Evolutionary conservation across 2,888 invertebrate species (phyloP), one percentile per base, ranked within the genome.

Genomic region (Polylopha cassiicola): DNA sequence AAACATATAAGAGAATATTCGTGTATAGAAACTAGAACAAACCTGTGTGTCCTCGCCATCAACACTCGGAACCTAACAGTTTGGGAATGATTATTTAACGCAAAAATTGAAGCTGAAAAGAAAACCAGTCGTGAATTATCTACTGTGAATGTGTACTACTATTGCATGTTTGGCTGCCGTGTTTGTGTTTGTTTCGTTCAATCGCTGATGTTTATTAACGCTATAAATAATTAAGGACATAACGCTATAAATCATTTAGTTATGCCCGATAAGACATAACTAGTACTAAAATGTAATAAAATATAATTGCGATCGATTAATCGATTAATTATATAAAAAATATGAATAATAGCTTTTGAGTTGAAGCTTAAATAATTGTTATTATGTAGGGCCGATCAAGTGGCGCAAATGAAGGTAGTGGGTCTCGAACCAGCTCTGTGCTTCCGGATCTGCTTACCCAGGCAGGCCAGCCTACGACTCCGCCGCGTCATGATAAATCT

Each of bases 371-470:
- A n/a, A n/a, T n/a, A n/a, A n/a, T n/a, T 24, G 38, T 39, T 55
- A 51, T 50, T 47, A 30, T 53, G 32, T 65, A 82, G 84, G 81
- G 71, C 48, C 82, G 82, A 8, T 61, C 75, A 46, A 72, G 86
- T 55, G 87, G 86, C 49, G 85, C 80, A 31, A 72, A 66, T 53
- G 86, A 89, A 67, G 86, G 89, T 63, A 86, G 89, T 59, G 88
- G 93, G 51, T 91, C 95, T 15, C 89, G 96, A 51, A 95, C 95
- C 50, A 95, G 95, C 85, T 95, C 95, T 37, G 98, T 98, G 39
- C 88, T 98, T 55, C 98, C 98, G 37, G 98, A 98, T 87, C 89
- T 98, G 57, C 90, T 98, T 53, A 97, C 97, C 69, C 95, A 94
- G 86, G 93, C 93, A 44, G 91, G 91, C 43, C 90, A 90, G 69